These are phyloP conservation scores for Apeira syringaria DNA, from an alignment of 2,888 invertebrate genomes.

Conservation along the genomic window DNA sequence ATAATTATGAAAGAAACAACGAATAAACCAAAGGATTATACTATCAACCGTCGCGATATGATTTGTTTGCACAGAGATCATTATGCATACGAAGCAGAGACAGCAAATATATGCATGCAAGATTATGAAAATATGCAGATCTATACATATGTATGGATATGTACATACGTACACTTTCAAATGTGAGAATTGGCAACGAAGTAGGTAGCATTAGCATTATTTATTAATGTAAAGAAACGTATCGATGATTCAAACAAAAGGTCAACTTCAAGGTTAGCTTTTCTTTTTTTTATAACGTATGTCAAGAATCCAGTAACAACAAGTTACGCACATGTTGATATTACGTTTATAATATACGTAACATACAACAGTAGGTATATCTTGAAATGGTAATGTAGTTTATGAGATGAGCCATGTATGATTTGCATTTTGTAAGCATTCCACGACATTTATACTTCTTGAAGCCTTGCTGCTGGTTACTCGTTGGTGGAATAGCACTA, in stretches of 20 bases:
- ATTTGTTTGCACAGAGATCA: conserved; percentile 21
- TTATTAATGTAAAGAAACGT: conserved; percentile 2
- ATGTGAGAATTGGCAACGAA: neutral
- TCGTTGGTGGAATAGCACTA: too few species aligned
- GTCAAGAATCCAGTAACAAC: conserved; percentile 1
- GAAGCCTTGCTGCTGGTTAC: too few species aligned
- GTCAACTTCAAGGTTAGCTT: conserved; percentile 14
- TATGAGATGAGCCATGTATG: too few species aligned
- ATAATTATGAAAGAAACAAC: conserved; percentile 12
- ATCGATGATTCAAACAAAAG: conserved; percentile 22
- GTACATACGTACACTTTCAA: too few species aligned
- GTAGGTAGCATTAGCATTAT: conserved; percentile 6
- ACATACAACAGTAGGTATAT: too few species aligned
- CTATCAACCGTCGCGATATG: conserved; percentile 2
- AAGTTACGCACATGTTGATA: conserved; percentile 9
- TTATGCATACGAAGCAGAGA: conserved; percentile 13
- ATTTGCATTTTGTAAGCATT: too few species aligned
- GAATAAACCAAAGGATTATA: conserved; percentile 15
- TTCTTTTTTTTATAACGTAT: conserved; percentile 5
- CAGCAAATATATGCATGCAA: neutral
- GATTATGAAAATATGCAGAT: conserved; percentile 9
- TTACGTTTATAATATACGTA: neutral
- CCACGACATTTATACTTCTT: too few species aligned
- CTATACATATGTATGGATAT: too few species aligned
- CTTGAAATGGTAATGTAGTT: too few species aligned